Conservation (phyloP, 2,797 vertebrate genomes). For the Synanceia verrucosa region DNA sequence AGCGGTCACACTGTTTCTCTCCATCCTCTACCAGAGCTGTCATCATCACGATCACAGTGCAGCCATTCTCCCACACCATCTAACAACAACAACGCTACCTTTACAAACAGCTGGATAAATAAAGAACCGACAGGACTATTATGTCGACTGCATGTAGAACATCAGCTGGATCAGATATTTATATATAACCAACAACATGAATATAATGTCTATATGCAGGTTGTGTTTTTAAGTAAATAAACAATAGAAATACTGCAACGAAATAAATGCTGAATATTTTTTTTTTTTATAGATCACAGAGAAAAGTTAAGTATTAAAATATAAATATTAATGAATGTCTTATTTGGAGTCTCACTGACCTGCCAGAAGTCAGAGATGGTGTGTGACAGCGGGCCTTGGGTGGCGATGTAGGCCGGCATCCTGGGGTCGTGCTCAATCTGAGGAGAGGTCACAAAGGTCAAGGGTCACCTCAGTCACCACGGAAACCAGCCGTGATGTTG, state of each 20-base stretch:
- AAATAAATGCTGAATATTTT: too few species aligned
- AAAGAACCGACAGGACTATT: too few species aligned
- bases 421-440: slow-evolving; percentile 97
- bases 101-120: too few species aligned
- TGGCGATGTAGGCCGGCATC: slow-evolving; percentile 97
- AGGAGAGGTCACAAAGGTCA: slow-evolving; percentile 10
- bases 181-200: too few species aligned
- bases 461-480: background rate
- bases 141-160: too few species aligned
- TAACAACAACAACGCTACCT: slow-evolving; percentile 37
- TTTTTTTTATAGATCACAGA: too few species aligned
- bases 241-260: too few species aligned
- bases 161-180: too few species aligned
- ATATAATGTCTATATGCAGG: too few species aligned
- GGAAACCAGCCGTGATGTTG: background rate
- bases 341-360: slow-evolving; percentile 71
- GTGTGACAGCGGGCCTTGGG: slow-evolving; percentile 94
- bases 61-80: slow-evolving; percentile 99
- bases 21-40: slow-evolving; percentile 94
- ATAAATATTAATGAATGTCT: too few species aligned
- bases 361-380: slow-evolving; percentile 99
- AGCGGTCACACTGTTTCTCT: slow-evolving; percentile 96
- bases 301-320: too few species aligned
- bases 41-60: slow-evolving; percentile 97
- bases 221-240: too few species aligned